Evolutionary conservation across 2,888 invertebrate genomes (phyloP).

Genomic region (Monochamus alternatus): DNA sequence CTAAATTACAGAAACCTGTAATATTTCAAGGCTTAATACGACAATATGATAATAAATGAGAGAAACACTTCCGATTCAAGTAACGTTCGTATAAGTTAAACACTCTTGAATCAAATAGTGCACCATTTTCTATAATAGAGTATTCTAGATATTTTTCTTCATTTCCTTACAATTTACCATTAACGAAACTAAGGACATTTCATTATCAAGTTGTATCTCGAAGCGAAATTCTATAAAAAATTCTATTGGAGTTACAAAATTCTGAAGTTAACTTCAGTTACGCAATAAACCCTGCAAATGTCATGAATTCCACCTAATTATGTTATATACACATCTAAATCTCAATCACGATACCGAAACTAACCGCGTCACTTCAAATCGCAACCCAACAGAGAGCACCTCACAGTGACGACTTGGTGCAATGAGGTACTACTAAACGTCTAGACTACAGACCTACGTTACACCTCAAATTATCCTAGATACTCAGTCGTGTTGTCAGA

Average conservation of each 20-base stretch:
- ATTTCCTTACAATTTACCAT: background rate
- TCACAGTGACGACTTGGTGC: background rate
- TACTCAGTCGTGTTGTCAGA: conserved; percentile 53
- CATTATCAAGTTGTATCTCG: background rate
- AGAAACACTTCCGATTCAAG: background rate
- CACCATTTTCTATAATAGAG: no score
- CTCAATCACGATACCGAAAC: conserved; percentile 18
- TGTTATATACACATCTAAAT: conserved; percentile 13
- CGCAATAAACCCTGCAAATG: conserved; percentile 23
- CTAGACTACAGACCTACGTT: conserved; percentile 27
- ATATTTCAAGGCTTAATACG: no score
- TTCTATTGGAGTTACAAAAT: conserved; percentile 1
- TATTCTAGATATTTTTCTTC: background rate
- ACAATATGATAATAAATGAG: no score
- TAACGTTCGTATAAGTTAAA: background rate
- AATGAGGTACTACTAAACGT: conserved; percentile 14
- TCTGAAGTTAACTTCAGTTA: conserved; percentile 2
- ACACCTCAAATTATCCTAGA: conserved; percentile 41
- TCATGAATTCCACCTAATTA: conserved; percentile 17
- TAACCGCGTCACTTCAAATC: conserved; percentile 5
- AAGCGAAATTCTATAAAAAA: conserved; percentile 3
- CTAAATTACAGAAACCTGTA: background rate
- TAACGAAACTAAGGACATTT: background rate
- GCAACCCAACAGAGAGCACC: background rate
- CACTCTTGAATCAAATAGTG: no score